Percentiles rank a stretch among this genome's conserved stretches.
Conservation (phyloP, 2,113 vertebrate genomes). For the Anoura caudifer region DNA sequence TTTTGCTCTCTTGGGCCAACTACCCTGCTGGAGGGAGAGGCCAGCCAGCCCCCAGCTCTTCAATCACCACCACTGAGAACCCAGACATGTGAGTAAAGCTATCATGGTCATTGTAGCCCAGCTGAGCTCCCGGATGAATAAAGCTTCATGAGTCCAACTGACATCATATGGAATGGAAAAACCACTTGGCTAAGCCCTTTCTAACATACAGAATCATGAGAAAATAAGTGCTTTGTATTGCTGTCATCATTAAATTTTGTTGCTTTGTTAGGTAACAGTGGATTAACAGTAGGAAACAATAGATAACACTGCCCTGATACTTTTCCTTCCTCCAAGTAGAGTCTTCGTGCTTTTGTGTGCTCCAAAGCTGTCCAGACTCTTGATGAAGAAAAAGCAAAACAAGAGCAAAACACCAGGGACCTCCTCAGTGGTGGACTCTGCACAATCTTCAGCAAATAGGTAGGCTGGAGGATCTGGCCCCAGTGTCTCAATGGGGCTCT, state of each 20-base stretch:
- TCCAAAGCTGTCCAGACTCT: neutral
- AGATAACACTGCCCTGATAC: neutral
- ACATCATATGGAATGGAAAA: neutral
- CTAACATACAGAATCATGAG: neutral
- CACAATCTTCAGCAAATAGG: neutral
- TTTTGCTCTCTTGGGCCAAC: neutral
- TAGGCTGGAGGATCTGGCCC: too few relatives aligned
- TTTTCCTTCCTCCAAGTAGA: neutral
- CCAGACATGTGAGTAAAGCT: neutral
- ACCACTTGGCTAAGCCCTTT: accelerated
- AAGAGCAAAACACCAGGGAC: neutral
- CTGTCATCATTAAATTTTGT: neutral
- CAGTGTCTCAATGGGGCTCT: neutral
- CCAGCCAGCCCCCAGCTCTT: neutral
- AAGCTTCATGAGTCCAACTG: neutral
- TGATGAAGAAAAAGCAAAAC: neutral
- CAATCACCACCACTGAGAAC: neutral
- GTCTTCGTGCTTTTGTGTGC: neutral
- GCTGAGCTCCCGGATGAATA: neutral
- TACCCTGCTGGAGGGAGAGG: neutral
- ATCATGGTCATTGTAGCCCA: too few relatives aligned
- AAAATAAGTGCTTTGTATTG: neutral
- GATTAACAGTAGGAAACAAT: neutral
- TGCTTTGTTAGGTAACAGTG: neutral
- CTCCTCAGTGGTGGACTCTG: neutral